Percentiles rank a stretch among this genome's conserved stretches.
Evolutionary conservation across 2,113 vertebrate genomes (phyloP).

Genomic region (Otis tarda): DNA sequence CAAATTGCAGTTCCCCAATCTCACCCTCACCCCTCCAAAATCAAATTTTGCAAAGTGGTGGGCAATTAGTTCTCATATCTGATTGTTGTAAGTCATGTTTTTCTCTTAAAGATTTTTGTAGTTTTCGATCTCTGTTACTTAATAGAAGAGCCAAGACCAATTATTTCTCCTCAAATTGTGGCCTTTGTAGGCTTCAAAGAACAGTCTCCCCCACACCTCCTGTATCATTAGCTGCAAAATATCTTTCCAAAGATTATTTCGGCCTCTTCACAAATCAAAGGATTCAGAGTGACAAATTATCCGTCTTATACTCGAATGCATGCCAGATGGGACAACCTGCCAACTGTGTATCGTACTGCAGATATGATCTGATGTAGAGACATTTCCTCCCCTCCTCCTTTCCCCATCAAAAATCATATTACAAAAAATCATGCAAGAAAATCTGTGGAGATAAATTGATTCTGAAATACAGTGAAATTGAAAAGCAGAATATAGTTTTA

Average conservation of each 20-base stretch:
- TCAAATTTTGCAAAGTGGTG: constrained; percentile 41
- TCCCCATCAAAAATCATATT: neutral
- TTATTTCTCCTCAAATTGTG: constrained; percentile 55
- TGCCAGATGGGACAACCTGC: constrained; percentile 43
- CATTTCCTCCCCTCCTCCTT: neutral
- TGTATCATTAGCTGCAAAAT: constrained; percentile 30
- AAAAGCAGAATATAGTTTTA: neutral
- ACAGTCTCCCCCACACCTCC: constrained; percentile 31
- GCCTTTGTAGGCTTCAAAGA: constrained; percentile 40
- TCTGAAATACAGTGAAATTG: neutral
- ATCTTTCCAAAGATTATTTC: constrained; percentile 48
- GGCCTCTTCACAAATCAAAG: constrained; percentile 44
- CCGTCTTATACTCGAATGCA: neutral
- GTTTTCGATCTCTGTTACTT: constrained; percentile 28
- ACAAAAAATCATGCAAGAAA: neutral
- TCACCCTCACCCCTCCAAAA: constrained; percentile 44
- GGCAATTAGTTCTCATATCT: constrained; percentile 34
- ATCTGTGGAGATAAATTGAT: neutral
- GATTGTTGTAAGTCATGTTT: constrained; percentile 39
- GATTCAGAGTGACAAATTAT: constrained; percentile 56
- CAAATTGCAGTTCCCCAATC: constrained; percentile 41
- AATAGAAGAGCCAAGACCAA: constrained; percentile 36
- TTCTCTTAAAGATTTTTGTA: constrained; percentile 24
- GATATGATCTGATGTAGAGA: neutral
- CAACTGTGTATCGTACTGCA: neutral